Evolutionary conservation across 2,888 invertebrate species (phyloP).

Genomic region (Mechanitis messenoides): DNA sequence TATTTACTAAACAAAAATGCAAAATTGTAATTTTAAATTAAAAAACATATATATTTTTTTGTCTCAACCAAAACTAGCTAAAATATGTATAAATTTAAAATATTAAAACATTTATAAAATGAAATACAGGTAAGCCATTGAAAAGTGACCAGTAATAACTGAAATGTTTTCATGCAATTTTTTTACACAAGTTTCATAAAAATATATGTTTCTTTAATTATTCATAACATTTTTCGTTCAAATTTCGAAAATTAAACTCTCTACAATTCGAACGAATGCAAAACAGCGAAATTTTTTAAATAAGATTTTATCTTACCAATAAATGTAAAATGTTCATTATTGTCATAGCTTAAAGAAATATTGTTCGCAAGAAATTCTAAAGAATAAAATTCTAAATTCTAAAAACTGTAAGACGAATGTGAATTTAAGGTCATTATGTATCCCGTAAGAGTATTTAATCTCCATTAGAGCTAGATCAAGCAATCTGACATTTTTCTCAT

Average conservation of each 20-base stretch:
- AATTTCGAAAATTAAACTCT: constrained; percentile 15
- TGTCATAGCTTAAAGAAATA: no score
- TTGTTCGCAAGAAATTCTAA: no score
- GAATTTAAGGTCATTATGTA: background rate
- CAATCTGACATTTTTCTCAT: background rate
- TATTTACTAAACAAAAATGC: no score
- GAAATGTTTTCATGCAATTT: background rate
- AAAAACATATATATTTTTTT: no score
- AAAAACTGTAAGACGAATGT: background rate
- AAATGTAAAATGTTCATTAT: background rate
- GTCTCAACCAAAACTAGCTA: no score
- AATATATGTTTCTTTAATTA: constrained; percentile 15
- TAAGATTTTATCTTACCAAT: background rate
- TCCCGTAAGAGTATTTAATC: background rate
- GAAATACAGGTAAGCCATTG: no score
- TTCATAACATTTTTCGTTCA: constrained; percentile 8
- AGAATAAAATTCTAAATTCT: background rate
- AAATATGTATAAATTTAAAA: no score
- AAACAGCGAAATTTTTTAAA: constrained; percentile 5
- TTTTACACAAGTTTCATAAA: background rate
- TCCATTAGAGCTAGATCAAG: background rate
- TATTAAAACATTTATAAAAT: no score
- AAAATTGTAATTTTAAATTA: no score
- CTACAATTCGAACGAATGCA: constrained; percentile 10
- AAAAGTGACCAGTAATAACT: constrained; percentile 4